Percentiles rank a stretch among this genome's conserved stretches.
These are phyloP conservation scores for Dascillus cervinus DNA, from an alignment of 2,888 invertebrate genomes.

Conservation along the genomic window DNA sequence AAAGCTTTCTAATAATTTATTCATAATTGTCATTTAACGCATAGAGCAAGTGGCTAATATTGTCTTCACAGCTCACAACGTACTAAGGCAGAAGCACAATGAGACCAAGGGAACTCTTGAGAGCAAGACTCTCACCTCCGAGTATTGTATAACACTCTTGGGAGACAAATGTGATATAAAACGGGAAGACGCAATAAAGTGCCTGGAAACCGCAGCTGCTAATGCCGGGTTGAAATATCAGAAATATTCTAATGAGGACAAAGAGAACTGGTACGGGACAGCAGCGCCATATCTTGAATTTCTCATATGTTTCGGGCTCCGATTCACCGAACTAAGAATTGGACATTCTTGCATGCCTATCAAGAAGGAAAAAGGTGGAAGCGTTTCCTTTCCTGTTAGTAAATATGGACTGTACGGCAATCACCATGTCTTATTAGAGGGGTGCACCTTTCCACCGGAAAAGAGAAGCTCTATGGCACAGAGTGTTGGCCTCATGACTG, in stretches of 20 bases:
- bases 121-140: not conserved
- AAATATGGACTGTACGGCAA: conserved; percentile 15
- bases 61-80: not conserved
- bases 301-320: no score
- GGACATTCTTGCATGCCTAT: no score
- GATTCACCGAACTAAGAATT: no score
- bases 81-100: not conserved
- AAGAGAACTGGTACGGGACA: no score
- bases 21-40: no score
- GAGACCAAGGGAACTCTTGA: not conserved
- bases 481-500: conserved; percentile 19
- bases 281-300: no score
- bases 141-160: not conserved
- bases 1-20: no score
- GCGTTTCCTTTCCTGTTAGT: conserved; percentile 5
- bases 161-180: not conserved
- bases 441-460: conserved; percentile 18
- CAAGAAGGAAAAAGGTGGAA: conserved; percentile 9
- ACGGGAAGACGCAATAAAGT: not conserved
- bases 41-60: conserved; percentile 2
- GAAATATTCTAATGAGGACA: conserved; percentile 3
- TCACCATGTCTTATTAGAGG: conserved; percentile 18
- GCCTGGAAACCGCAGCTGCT: not conserved
- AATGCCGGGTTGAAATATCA: not conserved
- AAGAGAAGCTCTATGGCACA: conserved; percentile 20